These are phyloP conservation scores for Geodia barretti DNA, from an alignment of 37 sponge, comb jelly and placozoan genomes.

Conservation along the genomic window DNA sequence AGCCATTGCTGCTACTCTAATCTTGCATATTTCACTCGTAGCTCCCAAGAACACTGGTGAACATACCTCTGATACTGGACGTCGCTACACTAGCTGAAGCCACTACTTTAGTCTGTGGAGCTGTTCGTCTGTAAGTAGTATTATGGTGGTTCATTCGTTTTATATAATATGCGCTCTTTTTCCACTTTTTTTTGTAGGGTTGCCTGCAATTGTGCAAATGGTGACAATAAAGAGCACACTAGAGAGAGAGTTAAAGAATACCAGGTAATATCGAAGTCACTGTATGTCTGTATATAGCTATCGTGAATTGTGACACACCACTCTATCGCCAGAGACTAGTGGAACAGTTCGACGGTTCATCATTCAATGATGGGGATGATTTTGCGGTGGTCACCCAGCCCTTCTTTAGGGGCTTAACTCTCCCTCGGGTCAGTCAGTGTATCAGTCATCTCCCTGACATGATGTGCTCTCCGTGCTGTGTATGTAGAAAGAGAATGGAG, in stretches of 20 bases:
- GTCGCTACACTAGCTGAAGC: constrained; percentile 15
- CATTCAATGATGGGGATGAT: no score
- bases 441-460: neutral
- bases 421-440: neutral
- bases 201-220: constrained; percentile 2
- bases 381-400: constrained; percentile 76
- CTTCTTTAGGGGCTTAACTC: constrained; percentile 22
- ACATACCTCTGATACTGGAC: constrained; percentile 44
- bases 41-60: constrained; percentile 50
- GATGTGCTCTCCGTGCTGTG: neutral
- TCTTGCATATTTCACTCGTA: neutral
- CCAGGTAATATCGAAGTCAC: no score
- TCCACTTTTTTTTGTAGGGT: neutral
- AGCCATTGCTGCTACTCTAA: neutral
- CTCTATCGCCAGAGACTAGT: no score
- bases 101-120: constrained; percentile 2
- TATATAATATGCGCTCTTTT: neutral
- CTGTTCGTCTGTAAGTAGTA: constrained; percentile 2
- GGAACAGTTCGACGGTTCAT: no score
- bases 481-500: neutral
- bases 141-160: no score
- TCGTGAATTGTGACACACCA: no score
- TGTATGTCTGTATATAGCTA: neutral
- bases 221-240: neutral
- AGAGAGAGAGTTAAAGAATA: neutral